phyloP scores from a whole-genome alignment of 2,888 invertebrate genomes.

The Amblyjoppa proteus region DNA sequence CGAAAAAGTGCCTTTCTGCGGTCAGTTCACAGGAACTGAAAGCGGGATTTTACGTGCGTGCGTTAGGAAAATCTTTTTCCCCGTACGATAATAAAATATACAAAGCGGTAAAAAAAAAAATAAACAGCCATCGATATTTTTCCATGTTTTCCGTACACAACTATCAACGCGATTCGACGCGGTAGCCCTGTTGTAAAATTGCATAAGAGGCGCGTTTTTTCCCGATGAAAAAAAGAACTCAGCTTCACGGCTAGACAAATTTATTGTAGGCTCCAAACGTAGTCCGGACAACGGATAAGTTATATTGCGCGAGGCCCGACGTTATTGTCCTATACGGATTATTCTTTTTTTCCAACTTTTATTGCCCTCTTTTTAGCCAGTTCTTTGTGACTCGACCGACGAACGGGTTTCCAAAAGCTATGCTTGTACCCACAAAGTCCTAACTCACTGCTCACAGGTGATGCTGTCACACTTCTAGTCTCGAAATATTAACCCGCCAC shows the following conservation, averaged over 20 bases:
- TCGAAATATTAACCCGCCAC: neutral
- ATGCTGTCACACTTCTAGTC: neutral
- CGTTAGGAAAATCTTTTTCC: neutral
- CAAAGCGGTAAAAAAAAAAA: constrained; percentile 5
- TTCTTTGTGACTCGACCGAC: constrained; percentile 51
- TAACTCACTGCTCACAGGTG: neutral
- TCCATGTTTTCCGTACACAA: constrained; percentile 44
- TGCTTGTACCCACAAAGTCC: constrained; percentile 23
- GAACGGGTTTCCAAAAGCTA: constrained; percentile 41
- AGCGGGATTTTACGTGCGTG: too few species aligned
- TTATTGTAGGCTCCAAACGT: constrained; percentile 28
- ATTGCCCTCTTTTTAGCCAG: constrained; percentile 59
- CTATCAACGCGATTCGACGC: constrained; percentile 41
- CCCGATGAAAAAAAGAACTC: constrained; percentile 9
- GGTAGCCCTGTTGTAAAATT: constrained; percentile 48
- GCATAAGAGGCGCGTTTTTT: constrained; percentile 28
- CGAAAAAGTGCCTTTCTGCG: too few species aligned
- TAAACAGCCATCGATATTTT: neutral
- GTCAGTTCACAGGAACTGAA: too few species aligned
- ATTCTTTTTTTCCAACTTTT: constrained; percentile 53
- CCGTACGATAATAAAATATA: neutral
- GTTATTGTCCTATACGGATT: constrained; percentile 34
- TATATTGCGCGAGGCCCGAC: constrained; percentile 25
- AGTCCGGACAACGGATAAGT: constrained; percentile 26
- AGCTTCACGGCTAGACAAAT: constrained; percentile 47